phyloP scores from a whole-genome alignment of 2,797 vertebrate genomes.

The Molothrus aeneus region DNA sequence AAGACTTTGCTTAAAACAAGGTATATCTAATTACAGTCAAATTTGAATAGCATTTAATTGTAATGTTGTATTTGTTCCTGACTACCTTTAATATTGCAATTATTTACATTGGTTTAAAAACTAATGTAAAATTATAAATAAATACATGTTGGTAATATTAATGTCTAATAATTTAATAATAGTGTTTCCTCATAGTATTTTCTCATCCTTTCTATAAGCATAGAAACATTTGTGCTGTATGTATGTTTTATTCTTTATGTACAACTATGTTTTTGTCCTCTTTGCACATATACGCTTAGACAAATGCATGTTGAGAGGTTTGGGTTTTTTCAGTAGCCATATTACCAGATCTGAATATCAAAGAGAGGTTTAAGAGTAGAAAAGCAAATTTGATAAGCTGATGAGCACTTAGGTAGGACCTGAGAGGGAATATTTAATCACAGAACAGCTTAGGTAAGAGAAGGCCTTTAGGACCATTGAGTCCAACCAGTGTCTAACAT shows the following conservation, averaged over 20 bases:
- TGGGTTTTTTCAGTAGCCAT: accelerated
- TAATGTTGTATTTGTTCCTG: neutral
- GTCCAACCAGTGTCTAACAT: neutral
- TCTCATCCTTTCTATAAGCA: neutral
- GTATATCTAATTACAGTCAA: neutral
- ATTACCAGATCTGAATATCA: neutral
- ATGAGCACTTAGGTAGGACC: neutral
- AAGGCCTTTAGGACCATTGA: neutral
- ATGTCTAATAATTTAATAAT: neutral
- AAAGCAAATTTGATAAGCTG: neutral
- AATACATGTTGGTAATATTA: neutral
- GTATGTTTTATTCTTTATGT: neutral
- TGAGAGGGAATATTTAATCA: neutral
- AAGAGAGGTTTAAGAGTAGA: neutral
- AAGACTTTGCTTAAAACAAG: neutral
- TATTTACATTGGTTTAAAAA: neutral
- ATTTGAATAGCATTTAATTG: neutral
- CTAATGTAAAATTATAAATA: neutral
- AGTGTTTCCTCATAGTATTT: neutral
- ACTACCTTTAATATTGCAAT: neutral
- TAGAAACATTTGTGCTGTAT: neutral
- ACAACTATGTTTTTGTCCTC: neutral
- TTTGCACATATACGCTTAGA: neutral
- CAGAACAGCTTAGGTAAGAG: neutral
- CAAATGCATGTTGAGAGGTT: neutral